These are phyloP conservation scores for Blastomussa wellsi DNA, from an alignment of 92 coral and sea anemone species.

Conservation along the genomic window DNA sequence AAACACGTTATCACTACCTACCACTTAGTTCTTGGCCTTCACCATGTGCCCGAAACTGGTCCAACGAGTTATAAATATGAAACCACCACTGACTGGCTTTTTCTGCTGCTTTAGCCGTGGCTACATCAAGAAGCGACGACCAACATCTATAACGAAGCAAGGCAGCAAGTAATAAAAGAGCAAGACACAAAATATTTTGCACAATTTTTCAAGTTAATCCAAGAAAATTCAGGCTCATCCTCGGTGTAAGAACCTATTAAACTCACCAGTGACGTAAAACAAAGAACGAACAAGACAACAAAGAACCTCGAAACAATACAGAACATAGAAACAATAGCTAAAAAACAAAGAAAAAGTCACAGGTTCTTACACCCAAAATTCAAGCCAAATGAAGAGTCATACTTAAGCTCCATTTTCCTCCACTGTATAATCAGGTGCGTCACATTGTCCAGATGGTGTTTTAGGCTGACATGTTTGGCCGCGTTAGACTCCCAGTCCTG, in stretches of 20 bases:
- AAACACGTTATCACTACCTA: not conserved
- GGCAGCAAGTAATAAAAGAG: not conserved
- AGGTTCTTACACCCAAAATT: too few species aligned
- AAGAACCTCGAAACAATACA: too few species aligned
- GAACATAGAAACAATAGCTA: too few species aligned
- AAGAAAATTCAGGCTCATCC: too few species aligned
- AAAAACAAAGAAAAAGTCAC: too few species aligned
- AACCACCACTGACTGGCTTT: conserved; percentile 95
- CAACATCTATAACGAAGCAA: conserved; percentile 66
- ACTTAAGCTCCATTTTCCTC: conserved; percentile 94
- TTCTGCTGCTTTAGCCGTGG: conserved; percentile 68
- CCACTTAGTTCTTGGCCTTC: not conserved
- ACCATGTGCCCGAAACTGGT: conserved; percentile 48
- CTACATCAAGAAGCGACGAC: conserved; percentile 88
- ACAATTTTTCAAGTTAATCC: not conserved
- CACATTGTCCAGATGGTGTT: conserved; percentile 71
- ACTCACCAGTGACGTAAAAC: too few species aligned
- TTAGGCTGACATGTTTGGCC: conserved; percentile 88
- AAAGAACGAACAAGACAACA: too few species aligned
- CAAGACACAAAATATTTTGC: not conserved
- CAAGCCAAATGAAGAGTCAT: not conserved
- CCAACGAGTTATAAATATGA: conserved; percentile 74
- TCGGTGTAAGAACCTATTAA: too few species aligned
- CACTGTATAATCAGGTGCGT: conserved; percentile 82
- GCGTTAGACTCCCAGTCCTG: conserved; percentile 98